phyloP scores from a whole-genome alignment of 1,140 invertebrate genomes.

The Antheraea pernyi region DNA sequence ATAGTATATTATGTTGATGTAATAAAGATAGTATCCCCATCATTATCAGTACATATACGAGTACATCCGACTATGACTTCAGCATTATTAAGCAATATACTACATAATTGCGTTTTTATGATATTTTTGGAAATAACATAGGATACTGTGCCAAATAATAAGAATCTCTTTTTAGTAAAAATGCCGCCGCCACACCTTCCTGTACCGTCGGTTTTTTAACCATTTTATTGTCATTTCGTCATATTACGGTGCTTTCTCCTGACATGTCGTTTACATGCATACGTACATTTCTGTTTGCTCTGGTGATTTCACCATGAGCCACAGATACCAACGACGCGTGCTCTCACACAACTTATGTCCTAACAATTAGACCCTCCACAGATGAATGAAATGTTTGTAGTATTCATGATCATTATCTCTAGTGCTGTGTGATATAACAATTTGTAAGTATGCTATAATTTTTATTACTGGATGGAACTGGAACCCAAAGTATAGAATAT shows the following conservation, averaged over 20 bases:
- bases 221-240: slow-evolving; percentile 57
- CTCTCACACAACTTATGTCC: not conserved
- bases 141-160: not conserved
- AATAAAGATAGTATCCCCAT: too few relatives aligned
- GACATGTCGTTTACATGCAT: slow-evolving; percentile 64
- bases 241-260: slow-evolving; percentile 56
- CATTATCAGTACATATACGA: too few relatives aligned
- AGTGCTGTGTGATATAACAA: not conserved
- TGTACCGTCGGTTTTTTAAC: slow-evolving; percentile 43
- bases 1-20: too few relatives aligned
- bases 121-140: not conserved
- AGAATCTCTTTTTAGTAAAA: slow-evolving; percentile 22
- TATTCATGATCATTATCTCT: not conserved
- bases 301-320: slow-evolving; percentile 51
- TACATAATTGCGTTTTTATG: not conserved
- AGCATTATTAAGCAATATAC: too few relatives aligned
- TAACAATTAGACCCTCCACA: not conserved
- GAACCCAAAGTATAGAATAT: too few relatives aligned
- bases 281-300: slow-evolving; percentile 64
- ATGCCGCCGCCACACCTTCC: slow-evolving; percentile 38
- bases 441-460: not conserved
- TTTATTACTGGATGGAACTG: not conserved
- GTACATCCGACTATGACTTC: too few relatives aligned
- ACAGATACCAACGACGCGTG: not conserved
- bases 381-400: not conserved